phyloP scores from a whole-genome alignment of 1,140 invertebrate species.

The Drosophila punjabiensis region DNA sequence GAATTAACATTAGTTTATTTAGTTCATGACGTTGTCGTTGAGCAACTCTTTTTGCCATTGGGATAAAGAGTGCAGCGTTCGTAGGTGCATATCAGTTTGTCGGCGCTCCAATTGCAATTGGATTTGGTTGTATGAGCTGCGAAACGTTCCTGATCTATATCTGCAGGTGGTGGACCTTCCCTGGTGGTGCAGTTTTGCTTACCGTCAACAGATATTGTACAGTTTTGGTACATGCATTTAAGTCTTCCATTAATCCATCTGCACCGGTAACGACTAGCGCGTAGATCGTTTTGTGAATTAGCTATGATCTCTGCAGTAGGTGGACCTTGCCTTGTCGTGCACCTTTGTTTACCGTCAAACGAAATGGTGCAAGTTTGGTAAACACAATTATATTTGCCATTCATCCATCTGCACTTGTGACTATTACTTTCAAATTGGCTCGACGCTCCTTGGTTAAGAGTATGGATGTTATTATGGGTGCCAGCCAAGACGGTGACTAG shows the following conservation, averaged over 20 bases:
- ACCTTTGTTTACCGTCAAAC: background rate
- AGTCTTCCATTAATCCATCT: background rate
- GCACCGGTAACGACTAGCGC: background rate
- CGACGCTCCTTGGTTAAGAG: rapidly evolving
- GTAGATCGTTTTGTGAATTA: background rate
- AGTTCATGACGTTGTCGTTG: too few relatives aligned
- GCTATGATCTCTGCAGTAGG: background rate
- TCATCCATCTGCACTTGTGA: background rate
- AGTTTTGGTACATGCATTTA: background rate
- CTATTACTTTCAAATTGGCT: background rate
- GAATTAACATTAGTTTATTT: background rate
- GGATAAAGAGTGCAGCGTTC: background rate
- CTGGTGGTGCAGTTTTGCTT: background rate
- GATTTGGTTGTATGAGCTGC: background rate
- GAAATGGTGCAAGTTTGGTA: background rate
- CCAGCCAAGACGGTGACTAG: background rate
- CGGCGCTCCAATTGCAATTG: background rate
- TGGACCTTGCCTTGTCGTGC: background rate
- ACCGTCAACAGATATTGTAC: background rate
- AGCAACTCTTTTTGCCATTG: background rate
- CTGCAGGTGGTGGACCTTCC: background rate
- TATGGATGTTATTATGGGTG: background rate
- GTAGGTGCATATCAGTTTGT: background rate
- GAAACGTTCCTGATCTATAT: too few relatives aligned
- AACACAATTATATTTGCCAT: background rate